phyloP scores from a whole-genome alignment of 2,888 invertebrate genomes.

The Drosophila rubida region DNA sequence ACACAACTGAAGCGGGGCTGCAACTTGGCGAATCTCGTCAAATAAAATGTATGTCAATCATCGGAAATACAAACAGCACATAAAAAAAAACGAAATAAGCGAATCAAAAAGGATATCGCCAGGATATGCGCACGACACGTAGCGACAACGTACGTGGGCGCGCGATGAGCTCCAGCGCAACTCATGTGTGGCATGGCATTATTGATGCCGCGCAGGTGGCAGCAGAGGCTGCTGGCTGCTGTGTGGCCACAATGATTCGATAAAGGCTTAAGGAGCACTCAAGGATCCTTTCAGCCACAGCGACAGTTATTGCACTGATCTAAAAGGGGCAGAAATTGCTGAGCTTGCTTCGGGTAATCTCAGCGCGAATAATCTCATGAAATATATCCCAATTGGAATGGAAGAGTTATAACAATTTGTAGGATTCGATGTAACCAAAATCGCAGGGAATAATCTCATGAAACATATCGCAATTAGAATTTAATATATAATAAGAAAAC shows the following conservation, averaged over 20 bases:
- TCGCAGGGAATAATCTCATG: too few relatives aligned
- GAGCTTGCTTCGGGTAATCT: too few relatives aligned
- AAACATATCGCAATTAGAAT: too few relatives aligned
- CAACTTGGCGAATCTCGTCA: conserved; percentile 55
- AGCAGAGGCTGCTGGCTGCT: conserved; percentile 10
- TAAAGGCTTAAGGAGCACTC: conserved; percentile 10
- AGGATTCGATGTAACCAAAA: too few relatives aligned
- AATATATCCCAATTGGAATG: not conserved
- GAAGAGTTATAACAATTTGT: too few relatives aligned
- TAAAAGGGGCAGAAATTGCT: not conserved
- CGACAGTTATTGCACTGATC: conserved; percentile 8
- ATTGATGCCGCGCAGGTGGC: conserved; percentile 49
- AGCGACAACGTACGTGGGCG: conserved; percentile 21
- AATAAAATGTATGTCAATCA: conserved; percentile 79
- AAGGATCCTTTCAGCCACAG: not conserved
- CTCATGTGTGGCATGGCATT: conserved; percentile 49
- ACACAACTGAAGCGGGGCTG: conserved; percentile 11
- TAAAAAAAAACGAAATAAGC: not conserved
- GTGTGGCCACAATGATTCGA: conserved; percentile 14
- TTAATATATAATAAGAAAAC: too few relatives aligned
- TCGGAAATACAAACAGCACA: conserved; percentile 38
- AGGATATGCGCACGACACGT: conserved; percentile 34
- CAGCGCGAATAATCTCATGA: too few relatives aligned
- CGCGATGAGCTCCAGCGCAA: conserved; percentile 1
- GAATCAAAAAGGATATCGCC: conserved; percentile 33